Evolutionary conservation across 2,113 vertebrate genomes (phyloP), one percentile per base, ranked within the genome.

Genomic region (Meles meles): DNA sequence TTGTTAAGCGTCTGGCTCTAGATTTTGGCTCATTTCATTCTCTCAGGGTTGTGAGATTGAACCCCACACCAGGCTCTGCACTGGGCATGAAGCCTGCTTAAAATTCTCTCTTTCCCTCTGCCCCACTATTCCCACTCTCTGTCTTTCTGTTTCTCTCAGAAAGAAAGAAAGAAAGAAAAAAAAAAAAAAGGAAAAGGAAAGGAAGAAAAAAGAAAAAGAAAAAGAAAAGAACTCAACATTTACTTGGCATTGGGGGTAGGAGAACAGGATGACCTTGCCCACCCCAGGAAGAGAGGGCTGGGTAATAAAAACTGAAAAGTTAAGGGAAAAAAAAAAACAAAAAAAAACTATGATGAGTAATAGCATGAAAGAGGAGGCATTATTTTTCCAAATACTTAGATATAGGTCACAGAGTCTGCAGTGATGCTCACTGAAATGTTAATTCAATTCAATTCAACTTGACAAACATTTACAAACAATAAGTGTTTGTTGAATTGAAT

Each of bases 381-480:
- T 89, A 69, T 55, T 97, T 95, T 94, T 89, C 92, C 94, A 95
- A 88, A 95, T 90, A 98, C 89, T 97, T 90, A 97, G 97, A 95
- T 96, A 92, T 31, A 97, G 90, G 96, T 96, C 92, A 97, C 87
- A 72, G 86, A 92, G 39, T 65, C 97, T 96, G 72, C 90, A 95
- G 77, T 59, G 57, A 59, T 84, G 82, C 63, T 97, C 71, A 49
- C 84, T 94, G 88, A 98, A 97, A 97, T 96, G 95, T 76, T 97
- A 97, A 97, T 97, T 97, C 94, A 79, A 95, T 92, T 97, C 97
- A 90, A 91, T 91, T 93, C 95, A 92, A 96, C 88, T 79, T 96
- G 94, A 96, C 95, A 98, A 97, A 98, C 93, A 96, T 96, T 98
- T 95, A 96, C 59, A 97, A 97, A 98, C 96, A 97, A 88, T 97